Evolutionary conservation across 2,113 vertebrate genomes (phyloP).

Genomic region (Oostethus manadensis): DNA sequence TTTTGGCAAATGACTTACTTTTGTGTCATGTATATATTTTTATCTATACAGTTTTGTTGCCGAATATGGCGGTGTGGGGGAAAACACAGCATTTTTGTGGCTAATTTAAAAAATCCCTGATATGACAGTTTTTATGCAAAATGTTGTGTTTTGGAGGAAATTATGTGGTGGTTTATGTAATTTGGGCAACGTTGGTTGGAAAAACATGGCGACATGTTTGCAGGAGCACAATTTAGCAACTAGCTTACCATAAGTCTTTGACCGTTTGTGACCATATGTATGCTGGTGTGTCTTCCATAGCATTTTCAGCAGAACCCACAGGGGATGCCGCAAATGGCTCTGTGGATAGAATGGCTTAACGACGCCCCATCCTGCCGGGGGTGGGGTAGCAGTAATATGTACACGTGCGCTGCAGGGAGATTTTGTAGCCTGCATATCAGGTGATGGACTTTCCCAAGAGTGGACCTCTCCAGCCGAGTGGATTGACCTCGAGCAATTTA

Average conservation of each 20-base stretch:
- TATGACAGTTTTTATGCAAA: too few species aligned
- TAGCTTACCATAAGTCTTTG: too few species aligned
- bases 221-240: too few species aligned
- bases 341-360: conserved; percentile 50
- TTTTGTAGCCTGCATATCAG: conserved; percentile 35
- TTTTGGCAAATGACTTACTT: background rate
- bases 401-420: conserved; percentile 26
- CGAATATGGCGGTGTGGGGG: background rate
- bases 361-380: conserved; percentile 41
- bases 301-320: too few species aligned
- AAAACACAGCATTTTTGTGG: too few species aligned
- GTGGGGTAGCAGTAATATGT: background rate
- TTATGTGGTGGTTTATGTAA: too few species aligned
- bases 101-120: too few species aligned
- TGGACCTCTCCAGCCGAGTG: conserved; percentile 44
- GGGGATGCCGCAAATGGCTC: conserved; percentile 3
- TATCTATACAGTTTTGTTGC: background rate
- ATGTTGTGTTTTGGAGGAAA: too few species aligned
- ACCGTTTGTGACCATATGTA: too few species aligned
- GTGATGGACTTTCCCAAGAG: conserved; percentile 35
- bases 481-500: conserved; percentile 60
- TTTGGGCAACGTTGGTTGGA: too few species aligned
- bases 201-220: too few species aligned
- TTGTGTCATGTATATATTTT: background rate
- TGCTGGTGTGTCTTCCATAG: too few species aligned